Base-by-base conservation (phyloP, 2,113 vertebrate genomes). In the Drymodes brunneopygia region DNA sequence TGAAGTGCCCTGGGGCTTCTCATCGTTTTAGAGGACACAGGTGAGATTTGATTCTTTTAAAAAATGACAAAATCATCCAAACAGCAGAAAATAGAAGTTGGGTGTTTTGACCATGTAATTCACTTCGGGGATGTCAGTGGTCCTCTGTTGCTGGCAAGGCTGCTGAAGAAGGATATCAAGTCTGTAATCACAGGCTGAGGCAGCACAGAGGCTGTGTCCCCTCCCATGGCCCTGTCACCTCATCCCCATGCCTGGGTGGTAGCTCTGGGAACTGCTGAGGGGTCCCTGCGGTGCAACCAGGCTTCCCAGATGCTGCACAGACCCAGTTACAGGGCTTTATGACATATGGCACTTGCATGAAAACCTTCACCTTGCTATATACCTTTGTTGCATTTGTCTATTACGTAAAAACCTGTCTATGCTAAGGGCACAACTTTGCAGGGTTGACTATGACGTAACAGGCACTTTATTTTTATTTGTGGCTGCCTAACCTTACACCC, bases 1-100 rank as follows among this genome's bases (percentile, higher is more conserved):
- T n/a, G 10, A 42, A n/a, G 25, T 40, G 24, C 7, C 15, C 10
- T 0, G 0, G 10, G 45, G 29, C 22, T 81, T 62, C 22, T 62
- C 5, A 3, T 54, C 0, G 0, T 62, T 89, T 66, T 44, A n/a
- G 51, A 47, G 15, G 18, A 67, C 7, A 4, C 31, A 86, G 36
- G 10, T 36, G 22, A 77, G 36, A 57, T 91, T 72, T 45, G 11
- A 15, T n/a, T 25, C 38, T 70, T 71, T 22, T 2, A 2, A 19
- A 50, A 47, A 58, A 35, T 18, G 16, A 36, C 28, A 56, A 71
- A 79, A 60, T 0, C 17, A 72, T 9, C 9, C 12, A 14, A 45
- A 31, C 35, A 69, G 71, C 57, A 74, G 57, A 74, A 75, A 82
- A 75, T 56, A 93, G 50, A 80, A 67, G 20, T 1, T 71, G 31